A percentile compares a stretch with the other conserved stretches of the same genome.
These are phyloP conservation scores for Atta texana DNA, from an alignment of 1,140 invertebrate species.

Conservation along the genomic window DNA sequence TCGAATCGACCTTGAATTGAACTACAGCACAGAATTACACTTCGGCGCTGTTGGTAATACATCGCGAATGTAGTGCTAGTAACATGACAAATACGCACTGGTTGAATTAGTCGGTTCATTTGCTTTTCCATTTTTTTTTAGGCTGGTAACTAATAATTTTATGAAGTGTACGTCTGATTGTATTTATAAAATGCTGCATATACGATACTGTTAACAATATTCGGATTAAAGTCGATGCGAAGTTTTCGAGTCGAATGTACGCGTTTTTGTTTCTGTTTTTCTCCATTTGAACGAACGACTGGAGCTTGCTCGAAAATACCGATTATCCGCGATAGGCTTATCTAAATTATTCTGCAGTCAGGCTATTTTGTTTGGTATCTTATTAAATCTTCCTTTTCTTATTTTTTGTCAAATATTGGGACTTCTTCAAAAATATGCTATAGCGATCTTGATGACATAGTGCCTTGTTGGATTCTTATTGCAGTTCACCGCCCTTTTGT, in stretches of 20 bases:
- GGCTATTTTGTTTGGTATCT: constrained; percentile 54
- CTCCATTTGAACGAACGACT: constrained; percentile 51
- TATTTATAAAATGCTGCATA: constrained; percentile 72
- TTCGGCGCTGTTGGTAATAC: constrained; percentile 52
- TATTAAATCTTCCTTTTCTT: constrained; percentile 60
- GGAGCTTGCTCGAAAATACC: constrained; percentile 58
- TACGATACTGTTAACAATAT: constrained; percentile 53
- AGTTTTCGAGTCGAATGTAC: constrained; percentile 55
- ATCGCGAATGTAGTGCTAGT: constrained; percentile 61
- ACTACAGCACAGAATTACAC: constrained; percentile 54
- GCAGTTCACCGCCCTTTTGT: constrained; percentile 83
- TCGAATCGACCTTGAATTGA: constrained; percentile 62
- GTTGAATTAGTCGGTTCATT: constrained; percentile 32
- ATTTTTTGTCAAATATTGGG: constrained; percentile 66
- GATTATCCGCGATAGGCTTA: constrained; percentile 66
- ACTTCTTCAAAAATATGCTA: constrained; percentile 65
- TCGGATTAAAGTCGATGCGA: constrained; percentile 43
- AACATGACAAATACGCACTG: constrained; percentile 53
- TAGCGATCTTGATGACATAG: constrained; percentile 64
- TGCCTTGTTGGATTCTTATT: constrained; percentile 79
- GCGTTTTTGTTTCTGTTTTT: constrained; percentile 10
- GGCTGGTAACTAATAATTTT: constrained; percentile 64
- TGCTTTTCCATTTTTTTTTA: constrained; percentile 31
- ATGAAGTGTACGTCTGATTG: constrained; percentile 52
- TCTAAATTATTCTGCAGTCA: constrained; percentile 60